These are phyloP conservation scores for Sinhomidia bicolor DNA, from an alignment of 2,888 invertebrate genomes.

Conservation along the genomic window DNA sequence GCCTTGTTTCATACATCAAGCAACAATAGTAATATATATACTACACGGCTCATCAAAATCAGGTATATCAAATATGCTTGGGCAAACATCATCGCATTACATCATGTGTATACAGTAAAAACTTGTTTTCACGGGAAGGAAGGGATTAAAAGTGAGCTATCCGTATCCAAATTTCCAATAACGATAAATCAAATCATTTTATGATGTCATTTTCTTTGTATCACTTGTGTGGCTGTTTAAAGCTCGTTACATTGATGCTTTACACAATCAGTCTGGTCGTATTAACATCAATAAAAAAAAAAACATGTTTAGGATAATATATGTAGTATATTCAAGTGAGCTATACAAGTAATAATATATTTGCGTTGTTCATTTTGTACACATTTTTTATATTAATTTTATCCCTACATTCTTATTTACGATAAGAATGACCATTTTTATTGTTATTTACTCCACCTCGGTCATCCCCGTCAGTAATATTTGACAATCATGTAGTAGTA, in stretches of 20 bases:
- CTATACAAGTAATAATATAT: not conserved
- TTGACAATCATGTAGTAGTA: conserved; percentile 16
- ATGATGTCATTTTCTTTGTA: conserved; percentile 64
- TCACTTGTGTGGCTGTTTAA: conserved; percentile 14
- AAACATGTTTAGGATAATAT: not conserved
- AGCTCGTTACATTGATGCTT: conserved; percentile 13
- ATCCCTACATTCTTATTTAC: not conserved
- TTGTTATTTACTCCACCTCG: conserved; percentile 13
- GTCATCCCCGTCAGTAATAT: conserved; percentile 15
- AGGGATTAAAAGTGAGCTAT: conserved; percentile 65
- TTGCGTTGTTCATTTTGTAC: not conserved
- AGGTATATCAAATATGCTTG: not conserved
- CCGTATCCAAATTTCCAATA: conserved; percentile 68
- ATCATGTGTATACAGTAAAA: conserved; percentile 37
- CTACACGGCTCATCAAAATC: conserved; percentile 1
- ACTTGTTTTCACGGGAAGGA: conserved; percentile 66
- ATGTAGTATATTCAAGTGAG: too few species aligned
- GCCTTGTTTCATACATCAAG: not conserved
- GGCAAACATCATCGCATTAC: conserved; percentile 16
- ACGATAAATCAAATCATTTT: conserved; percentile 68
- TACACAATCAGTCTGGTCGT: not conserved
- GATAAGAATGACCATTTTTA: conserved; percentile 15
- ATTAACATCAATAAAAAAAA: conserved; percentile 2
- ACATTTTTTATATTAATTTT: conserved; percentile 2
- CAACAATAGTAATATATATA: not conserved